Evolutionary conservation across 1,140 invertebrate genomes (phyloP).

Genomic region (Nomia melanderi): DNA sequence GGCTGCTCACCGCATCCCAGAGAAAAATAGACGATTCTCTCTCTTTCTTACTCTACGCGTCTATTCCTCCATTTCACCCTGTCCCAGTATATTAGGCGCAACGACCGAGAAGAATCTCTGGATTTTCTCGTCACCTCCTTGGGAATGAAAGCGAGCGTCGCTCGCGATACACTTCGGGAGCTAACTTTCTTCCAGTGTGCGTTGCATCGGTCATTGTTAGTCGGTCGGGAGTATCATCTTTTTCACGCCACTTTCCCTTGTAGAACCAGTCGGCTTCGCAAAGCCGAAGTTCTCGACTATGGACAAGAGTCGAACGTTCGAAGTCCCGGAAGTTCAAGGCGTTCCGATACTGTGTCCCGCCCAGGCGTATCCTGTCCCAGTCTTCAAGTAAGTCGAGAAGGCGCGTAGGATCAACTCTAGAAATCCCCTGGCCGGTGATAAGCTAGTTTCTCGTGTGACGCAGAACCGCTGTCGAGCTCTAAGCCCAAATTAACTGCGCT

Average conservation of each 20-base stretch:
- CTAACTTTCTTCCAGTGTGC: background rate
- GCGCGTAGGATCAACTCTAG: background rate
- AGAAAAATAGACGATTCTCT: slow-evolving; percentile 30
- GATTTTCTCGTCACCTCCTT: background rate
- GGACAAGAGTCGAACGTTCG: slow-evolving; percentile 78
- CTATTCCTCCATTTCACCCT: too few species aligned
- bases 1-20: background rate
- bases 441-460: slow-evolving; percentile 40
- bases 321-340: slow-evolving; percentile 65
- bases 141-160: background rate
- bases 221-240: background rate
- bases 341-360: slow-evolving; percentile 81
- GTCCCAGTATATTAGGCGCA: slow-evolving; percentile 59
- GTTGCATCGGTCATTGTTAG: background rate
- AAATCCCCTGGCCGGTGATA: slow-evolving; percentile 7
- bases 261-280: slow-evolving; percentile 82
- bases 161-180: background rate
- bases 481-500: slow-evolving; percentile 81
- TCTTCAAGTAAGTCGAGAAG: slow-evolving; percentile 81
- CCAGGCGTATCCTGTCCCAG: slow-evolving; percentile 84
- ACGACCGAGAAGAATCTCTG: background rate
- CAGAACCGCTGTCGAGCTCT: slow-evolving; percentile 82
- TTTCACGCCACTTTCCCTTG: slow-evolving; percentile 52
- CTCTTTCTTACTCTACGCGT: background rate
- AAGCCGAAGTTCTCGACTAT: slow-evolving; percentile 82